Percentiles rank a stretch among this genome's conserved stretches.
These are phyloP conservation scores for Drosophila pruinosa DNA, from an alignment of 1,140 invertebrate species.

Conservation along the genomic window DNA sequence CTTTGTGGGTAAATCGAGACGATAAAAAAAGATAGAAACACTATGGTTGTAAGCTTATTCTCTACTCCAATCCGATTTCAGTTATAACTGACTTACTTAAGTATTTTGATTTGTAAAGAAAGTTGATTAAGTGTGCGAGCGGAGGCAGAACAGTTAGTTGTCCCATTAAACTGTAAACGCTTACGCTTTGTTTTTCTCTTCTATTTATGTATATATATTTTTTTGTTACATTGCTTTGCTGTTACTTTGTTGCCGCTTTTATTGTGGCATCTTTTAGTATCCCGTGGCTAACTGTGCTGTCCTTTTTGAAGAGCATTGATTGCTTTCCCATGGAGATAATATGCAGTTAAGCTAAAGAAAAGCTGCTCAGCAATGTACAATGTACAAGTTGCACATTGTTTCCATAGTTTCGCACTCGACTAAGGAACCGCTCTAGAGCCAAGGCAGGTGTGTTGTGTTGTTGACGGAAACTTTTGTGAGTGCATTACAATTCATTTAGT, in stretches of 20 bases:
- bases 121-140: not conserved
- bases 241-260: not conserved
- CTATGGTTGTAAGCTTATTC: not conserved
- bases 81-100: not conserved
- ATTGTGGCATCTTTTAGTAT: not conserved
- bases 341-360: constrained; percentile 34
- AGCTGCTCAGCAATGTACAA: constrained; percentile 21
- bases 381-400: constrained; percentile 13
- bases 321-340: constrained; percentile 41
- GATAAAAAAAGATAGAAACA: not conserved
- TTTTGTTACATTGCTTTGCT: not conserved
- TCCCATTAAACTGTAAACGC: constrained; percentile 31
- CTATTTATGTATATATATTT: not conserved
- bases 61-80: not conserved
- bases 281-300: not conserved
- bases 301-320: constrained; percentile 14
- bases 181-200: constrained; percentile 20
- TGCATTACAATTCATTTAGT: constrained; percentile 27
- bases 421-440: not conserved
- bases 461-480: constrained; percentile 8
- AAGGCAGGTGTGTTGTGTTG: constrained; percentile 10
- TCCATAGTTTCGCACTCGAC: not conserved
- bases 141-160: constrained; percentile 17
- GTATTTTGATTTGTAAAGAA: not conserved
- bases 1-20: not conserved